phyloP scores from a whole-genome alignment of 2,888 invertebrate species.

The Hololepta plana region DNA sequence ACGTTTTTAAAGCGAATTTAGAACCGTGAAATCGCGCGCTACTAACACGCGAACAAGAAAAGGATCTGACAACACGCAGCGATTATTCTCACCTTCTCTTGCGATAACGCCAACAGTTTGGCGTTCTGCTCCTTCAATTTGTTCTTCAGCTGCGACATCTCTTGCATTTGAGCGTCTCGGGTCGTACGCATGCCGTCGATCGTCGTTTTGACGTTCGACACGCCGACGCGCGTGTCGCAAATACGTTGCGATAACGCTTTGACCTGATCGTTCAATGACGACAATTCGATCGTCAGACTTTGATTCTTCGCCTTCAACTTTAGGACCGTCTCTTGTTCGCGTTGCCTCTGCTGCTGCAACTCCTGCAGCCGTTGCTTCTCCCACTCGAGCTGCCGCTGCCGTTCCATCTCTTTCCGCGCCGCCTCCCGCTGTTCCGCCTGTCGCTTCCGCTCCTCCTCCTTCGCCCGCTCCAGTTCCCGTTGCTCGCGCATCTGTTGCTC shows the following conservation, averaged over 20 bases:
- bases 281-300: conserved; percentile 61
- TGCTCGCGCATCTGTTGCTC: conserved; percentile 65
- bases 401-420: conserved; percentile 77
- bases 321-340: conserved; percentile 69
- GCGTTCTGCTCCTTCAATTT: conserved; percentile 73
- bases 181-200: conserved; percentile 91
- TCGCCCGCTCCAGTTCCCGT: conserved; percentile 52
- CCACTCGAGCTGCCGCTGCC: conserved; percentile 90
- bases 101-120: conserved; percentile 57
- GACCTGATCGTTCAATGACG: conserved; percentile 38
- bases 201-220: conserved; percentile 81
- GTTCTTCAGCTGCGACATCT: conserved; percentile 67
- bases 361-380: conserved; percentile 76
- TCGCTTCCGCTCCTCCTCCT: conserved; percentile 61
- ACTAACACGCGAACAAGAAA: conserved; percentile 2
- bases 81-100: conserved; percentile 68
- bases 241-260: conserved; percentile 67
- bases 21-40: too few relatives aligned
- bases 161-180: conserved; percentile 78
- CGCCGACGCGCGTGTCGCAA: conserved; percentile 66
- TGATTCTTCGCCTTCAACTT: conserved; percentile 78
- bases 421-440: conserved; percentile 65
- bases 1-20: too few relatives aligned
- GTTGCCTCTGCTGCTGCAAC: conserved; percentile 67
- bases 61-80: too few relatives aligned